Conservation (phyloP, 2,888 invertebrate genomes). For the Falcaria lacertinaria region DNA sequence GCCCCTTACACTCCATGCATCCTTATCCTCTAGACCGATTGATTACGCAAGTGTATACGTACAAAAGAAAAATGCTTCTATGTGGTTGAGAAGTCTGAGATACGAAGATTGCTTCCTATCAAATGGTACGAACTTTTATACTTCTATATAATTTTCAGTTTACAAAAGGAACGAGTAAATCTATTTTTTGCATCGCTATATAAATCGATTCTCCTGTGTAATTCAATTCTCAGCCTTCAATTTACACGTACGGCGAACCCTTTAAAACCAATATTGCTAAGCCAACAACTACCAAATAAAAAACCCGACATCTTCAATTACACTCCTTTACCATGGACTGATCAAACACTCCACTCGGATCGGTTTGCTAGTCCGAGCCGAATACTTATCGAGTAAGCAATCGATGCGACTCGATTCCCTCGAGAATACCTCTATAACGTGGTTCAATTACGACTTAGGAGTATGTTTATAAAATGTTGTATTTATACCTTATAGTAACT, state of each 20-base stretch:
- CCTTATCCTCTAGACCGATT: constrained; percentile 18
- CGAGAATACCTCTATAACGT: constrained; percentile 31
- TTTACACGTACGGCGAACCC: constrained; percentile 29
- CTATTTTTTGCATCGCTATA: no score
- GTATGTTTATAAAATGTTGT: neutral
- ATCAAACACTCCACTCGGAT: constrained; percentile 44
- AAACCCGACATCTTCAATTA: constrained; percentile 44
- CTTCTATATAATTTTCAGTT: no score
- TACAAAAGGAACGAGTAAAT: no score
- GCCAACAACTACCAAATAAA: constrained; percentile 36
- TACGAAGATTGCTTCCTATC: no score
- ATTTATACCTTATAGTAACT: neutral
- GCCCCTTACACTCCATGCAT: constrained; percentile 34
- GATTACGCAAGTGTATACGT: constrained; percentile 4
- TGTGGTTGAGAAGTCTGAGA: neutral
- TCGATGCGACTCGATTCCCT: constrained; percentile 28
- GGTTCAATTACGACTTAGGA: constrained; percentile 31
- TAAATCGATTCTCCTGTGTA: neutral
- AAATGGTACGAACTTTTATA: no score
- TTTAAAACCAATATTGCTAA: constrained; percentile 51
- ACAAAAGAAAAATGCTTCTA: neutral
- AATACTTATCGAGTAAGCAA: constrained; percentile 36
- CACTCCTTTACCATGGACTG: constrained; percentile 39
- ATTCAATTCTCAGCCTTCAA: neutral
- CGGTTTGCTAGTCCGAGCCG: constrained; percentile 17